Conservation (phyloP, 2,113 vertebrate genomes). For the Synchiropus splendidus region DNA sequence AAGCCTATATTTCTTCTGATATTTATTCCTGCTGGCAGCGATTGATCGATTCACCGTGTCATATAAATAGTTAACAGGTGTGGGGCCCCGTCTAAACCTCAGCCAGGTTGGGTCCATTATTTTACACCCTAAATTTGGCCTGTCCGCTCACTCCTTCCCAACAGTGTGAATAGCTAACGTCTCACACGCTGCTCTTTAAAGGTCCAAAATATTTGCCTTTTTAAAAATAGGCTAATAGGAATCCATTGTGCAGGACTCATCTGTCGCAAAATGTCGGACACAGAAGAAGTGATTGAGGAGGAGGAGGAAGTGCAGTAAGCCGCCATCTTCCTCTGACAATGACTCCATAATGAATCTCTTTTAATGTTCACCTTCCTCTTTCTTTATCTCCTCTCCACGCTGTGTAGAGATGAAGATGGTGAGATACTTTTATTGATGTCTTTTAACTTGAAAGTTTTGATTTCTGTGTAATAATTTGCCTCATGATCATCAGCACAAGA, state of each 20-base stretch:
- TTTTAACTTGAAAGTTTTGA: too few species aligned
- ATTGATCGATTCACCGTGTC: too few species aligned
- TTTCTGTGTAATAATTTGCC: conserved; percentile 1
- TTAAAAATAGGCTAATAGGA: conserved; percentile 40
- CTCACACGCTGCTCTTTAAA: conserved; percentile 22
- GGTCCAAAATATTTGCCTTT: conserved; percentile 21
- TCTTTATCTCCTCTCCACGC: neutral
- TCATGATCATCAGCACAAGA: conserved; percentile 3
- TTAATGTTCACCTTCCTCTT: neutral
- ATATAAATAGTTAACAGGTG: too few species aligned
- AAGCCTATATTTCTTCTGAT: too few species aligned
- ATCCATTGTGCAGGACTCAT: conserved; percentile 36
- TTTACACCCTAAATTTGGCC: neutral
- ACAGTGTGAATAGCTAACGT: conserved; percentile 4
- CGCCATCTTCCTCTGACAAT: conserved; percentile 1
- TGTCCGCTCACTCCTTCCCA: conserved; percentile 4
- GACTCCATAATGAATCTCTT: neutral
- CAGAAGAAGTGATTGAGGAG: conserved; percentile 50
- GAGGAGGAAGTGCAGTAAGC: conserved; percentile 61
- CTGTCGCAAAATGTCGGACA: conserved; percentile 60
- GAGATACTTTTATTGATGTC: conserved; percentile 11
- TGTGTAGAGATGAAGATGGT: conserved; percentile 56
- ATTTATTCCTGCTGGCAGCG: too few species aligned
- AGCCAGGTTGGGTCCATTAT: too few species aligned
- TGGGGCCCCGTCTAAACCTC: too few species aligned